phyloP scores from a whole-genome alignment of 1,140 invertebrate genomes.

The Hyles euphorbiae region DNA sequence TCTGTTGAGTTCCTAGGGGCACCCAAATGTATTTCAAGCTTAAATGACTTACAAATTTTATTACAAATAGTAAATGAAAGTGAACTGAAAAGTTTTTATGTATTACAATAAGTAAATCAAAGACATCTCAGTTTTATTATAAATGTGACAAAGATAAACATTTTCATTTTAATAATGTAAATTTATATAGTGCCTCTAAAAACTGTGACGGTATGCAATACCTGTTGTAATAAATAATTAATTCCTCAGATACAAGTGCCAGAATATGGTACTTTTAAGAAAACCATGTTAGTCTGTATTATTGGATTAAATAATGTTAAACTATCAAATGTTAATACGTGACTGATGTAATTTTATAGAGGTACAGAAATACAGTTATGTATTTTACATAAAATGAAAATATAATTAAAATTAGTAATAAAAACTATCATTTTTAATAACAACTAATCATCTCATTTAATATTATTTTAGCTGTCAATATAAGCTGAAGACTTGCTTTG shows the following conservation, averaged over 20 bases:
- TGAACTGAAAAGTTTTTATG: constrained; percentile 63
- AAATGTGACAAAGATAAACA: background rate
- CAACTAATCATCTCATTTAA: too few species aligned
- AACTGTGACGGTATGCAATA: background rate
- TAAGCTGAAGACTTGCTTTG: too few species aligned
- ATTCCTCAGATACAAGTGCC: too few species aligned
- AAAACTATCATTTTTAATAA: too few species aligned
- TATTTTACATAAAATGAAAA: constrained; percentile 2
- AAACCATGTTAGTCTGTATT: too few species aligned
- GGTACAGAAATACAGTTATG: too few species aligned
- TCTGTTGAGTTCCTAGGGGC: constrained; percentile 68
- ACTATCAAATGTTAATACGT: too few species aligned
- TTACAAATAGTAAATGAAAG: constrained; percentile 72
- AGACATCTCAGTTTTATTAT: background rate
- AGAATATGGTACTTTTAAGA: too few species aligned
- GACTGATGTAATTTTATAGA: too few species aligned
- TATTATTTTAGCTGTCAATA: too few species aligned
- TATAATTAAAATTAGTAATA: constrained; percentile 5
- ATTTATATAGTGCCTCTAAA: constrained; percentile 5
- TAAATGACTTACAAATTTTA: constrained; percentile 69
- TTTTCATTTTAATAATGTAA: constrained; percentile 3
- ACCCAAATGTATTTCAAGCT: constrained; percentile 64
- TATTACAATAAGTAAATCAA: constrained; percentile 42
- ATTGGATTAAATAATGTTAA: too few species aligned
- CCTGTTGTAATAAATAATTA: too few species aligned